Conservation (phyloP, 2,113 vertebrate species). For the Entomyzon cyanotis region DNA sequence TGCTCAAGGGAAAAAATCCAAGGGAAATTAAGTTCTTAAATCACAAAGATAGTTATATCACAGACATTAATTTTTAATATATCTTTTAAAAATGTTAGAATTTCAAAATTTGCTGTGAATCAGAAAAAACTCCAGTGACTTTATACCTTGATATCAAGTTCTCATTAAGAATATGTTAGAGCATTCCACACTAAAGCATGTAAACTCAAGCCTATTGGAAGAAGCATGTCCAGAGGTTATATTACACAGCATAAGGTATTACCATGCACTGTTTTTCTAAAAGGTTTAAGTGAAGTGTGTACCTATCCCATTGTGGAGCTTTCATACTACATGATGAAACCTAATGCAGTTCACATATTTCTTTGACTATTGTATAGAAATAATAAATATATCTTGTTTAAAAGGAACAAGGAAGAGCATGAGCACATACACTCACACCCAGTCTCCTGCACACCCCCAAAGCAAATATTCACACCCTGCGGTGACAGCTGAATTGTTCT, state of each 20-base stretch:
- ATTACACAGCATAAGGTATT: background rate
- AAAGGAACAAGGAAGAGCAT: constrained; percentile 56
- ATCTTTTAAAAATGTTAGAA: background rate
- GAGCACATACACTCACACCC: constrained; percentile 30
- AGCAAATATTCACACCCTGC: constrained; percentile 44
- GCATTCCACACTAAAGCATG: background rate
- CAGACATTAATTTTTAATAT: background rate
- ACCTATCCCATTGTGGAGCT: constrained; percentile 37
- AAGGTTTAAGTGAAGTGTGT: background rate
- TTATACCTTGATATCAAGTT: background rate
- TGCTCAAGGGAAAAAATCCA: background rate
- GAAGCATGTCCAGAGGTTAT: background rate
- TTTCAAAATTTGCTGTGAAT: background rate
- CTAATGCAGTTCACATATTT: constrained; percentile 14
- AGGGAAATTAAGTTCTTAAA: background rate
- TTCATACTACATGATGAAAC: constrained; percentile 50
- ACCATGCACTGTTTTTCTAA: constrained; percentile 28
- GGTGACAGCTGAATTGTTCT: constrained; percentile 44
- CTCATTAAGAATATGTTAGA: background rate
- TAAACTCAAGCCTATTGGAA: background rate
- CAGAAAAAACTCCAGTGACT: background rate
- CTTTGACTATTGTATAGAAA: constrained; percentile 29
- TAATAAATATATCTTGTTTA: constrained; percentile 42
- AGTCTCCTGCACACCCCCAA: constrained; percentile 38
- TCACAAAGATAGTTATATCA: background rate